A percentile compares a stretch with the other conserved stretches of the same genome.
Conservation (phyloP, 1,140 invertebrate species). For the Sarcophaga bullata region DNA sequence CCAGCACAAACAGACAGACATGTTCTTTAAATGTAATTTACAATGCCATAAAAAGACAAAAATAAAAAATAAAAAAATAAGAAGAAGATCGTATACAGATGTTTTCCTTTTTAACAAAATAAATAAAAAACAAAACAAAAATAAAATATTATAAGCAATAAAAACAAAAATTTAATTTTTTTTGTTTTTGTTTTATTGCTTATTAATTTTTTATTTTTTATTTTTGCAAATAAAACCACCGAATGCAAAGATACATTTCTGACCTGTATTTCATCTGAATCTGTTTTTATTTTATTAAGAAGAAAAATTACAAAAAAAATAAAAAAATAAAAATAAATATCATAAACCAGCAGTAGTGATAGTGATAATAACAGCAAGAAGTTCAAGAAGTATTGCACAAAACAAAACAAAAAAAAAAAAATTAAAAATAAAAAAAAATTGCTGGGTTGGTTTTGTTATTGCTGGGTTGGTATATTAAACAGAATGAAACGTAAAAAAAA, state of each 20-base stretch:
- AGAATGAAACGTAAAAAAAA: neutral
- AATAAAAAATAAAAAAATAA: neutral
- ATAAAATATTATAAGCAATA: too few species aligned
- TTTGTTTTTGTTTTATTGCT: too few species aligned
- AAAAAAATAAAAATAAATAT: neutral
- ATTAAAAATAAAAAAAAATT: neutral
- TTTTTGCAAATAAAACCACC: neutral
- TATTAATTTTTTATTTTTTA: too few species aligned
- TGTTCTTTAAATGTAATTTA: conserved; percentile 1
- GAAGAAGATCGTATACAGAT: neutral
- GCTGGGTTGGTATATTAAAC: neutral
- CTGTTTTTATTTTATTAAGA: neutral
- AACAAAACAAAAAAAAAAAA: neutral
- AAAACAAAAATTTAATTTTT: too few species aligned
- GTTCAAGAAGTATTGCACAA: neutral
- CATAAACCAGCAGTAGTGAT: neutral
- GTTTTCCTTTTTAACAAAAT: neutral
- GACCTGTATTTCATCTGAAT: neutral
- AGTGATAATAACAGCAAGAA: neutral
- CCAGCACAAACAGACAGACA: neutral
- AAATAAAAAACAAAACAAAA: too few species aligned
- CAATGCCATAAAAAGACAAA: neutral
- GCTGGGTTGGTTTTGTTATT: neutral
- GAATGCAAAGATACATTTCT: neutral
- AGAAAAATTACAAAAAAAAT: neutral